Conservation (phyloP, 2,888 invertebrate genomes). For the Platycheirus albimanus region DNA sequence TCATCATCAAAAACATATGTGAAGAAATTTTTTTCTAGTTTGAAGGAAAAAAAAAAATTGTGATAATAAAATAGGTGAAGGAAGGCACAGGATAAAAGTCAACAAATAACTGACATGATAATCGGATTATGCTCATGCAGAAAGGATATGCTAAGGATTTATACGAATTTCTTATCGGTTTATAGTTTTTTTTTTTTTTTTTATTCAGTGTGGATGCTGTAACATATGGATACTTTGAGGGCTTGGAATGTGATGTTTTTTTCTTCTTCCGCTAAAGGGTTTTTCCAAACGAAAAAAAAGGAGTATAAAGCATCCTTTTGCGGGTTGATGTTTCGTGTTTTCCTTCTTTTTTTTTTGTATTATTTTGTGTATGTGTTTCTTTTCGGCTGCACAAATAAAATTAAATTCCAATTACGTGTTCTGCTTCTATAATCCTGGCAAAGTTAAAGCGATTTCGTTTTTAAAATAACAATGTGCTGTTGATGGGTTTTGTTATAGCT, state of each 20-base stretch:
- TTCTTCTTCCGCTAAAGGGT: slow-evolving; percentile 5
- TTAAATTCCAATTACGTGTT: slow-evolving; percentile 73
- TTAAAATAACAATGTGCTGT: slow-evolving; percentile 48
- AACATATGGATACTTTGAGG: slow-evolving; percentile 38
- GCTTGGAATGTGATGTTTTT: background rate
- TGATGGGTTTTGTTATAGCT: slow-evolving; percentile 18
- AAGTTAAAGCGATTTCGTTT: slow-evolving; percentile 38
- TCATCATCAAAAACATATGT: slow-evolving; percentile 53
- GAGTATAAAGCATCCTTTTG: slow-evolving; percentile 30
- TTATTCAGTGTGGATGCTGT: background rate
- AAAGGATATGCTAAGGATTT: slow-evolving; percentile 64
- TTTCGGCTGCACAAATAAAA: slow-evolving; percentile 69
- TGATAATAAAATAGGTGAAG: slow-evolving; percentile 14
- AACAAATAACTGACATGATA: slow-evolving; percentile 64
- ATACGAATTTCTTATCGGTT: slow-evolving; percentile 38
- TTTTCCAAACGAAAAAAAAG: too few species aligned
- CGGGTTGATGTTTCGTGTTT: slow-evolving; percentile 9
- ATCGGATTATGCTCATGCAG: slow-evolving; percentile 71
- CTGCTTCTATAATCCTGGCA: slow-evolving; percentile 63
- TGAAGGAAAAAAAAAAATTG: background rate
- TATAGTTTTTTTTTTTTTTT: slow-evolving; percentile 1
- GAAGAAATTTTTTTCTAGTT: slow-evolving; percentile 4
- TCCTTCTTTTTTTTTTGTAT: background rate
- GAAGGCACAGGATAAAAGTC: slow-evolving; percentile 60
- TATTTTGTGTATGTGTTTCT: slow-evolving; percentile 1